Percentiles rank a stretch among this genome's conserved stretches.
These are phyloP conservation scores for Rhinoderma darwinii DNA, from an alignment of 2,113 vertebrate species.

Conservation along the genomic window DNA sequence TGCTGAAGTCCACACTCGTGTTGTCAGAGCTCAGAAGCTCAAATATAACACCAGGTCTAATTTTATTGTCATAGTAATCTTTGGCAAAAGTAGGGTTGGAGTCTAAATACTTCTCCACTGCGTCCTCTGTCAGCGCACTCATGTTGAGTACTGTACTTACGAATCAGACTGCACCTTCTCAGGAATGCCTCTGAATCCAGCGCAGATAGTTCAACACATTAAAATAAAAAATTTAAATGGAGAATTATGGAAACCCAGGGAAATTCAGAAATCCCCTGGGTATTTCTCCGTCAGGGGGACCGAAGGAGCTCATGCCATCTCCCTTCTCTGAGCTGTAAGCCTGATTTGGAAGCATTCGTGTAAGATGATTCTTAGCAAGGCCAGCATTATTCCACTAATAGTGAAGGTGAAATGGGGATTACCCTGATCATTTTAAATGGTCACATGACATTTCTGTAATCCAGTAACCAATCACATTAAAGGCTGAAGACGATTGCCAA, in stretches of 20 bases:
- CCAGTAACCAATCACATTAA: conserved; percentile 71
- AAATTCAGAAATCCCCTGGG: conserved; percentile 50
- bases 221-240: background rate
- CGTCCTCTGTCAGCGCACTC: conserved; percentile 67
- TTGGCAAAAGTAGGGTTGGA: conserved; percentile 83
- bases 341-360: conserved; percentile 57
- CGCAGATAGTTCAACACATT: background rate
- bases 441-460: conserved; percentile 71
- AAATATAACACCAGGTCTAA: conserved; percentile 77
- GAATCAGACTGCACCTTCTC: conserved; percentile 40
- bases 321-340: conserved; percentile 57
- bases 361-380: conserved; percentile 60
- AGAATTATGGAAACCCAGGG: conserved; percentile 36
- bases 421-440: conserved; percentile 73
- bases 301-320: conserved; percentile 57
- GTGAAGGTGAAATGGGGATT: conserved; percentile 72
- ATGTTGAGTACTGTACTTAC: conserved; percentile 57
- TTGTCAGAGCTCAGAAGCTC: conserved; percentile 75
- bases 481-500: conserved; percentile 58
- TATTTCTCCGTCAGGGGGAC: conserved; percentile 54
- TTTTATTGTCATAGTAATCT: conserved; percentile 77
- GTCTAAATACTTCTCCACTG: conserved; percentile 85
- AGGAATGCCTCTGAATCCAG: conserved; percentile 55
- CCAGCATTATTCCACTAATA: conserved; percentile 62
- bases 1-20: conserved; percentile 69